phyloP scores from a whole-genome alignment of 2,113 vertebrate species.

The Cheirogaleus medius region DNA sequence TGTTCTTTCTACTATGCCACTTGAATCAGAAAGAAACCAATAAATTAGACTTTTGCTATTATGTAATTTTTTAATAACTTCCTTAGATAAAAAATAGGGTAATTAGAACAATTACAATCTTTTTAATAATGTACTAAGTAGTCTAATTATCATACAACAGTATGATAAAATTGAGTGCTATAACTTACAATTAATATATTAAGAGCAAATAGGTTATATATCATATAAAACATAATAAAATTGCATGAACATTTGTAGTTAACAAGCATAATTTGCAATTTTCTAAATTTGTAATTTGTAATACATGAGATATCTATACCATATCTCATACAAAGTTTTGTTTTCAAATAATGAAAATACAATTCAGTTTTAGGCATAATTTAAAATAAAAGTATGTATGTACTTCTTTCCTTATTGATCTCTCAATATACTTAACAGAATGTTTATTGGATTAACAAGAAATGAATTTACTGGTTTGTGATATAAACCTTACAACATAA shows the following conservation, averaged over 20 bases:
- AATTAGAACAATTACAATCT: neutral
- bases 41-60: neutral
- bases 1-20: neutral
- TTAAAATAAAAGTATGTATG: neutral
- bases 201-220: neutral
- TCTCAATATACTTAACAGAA: neutral
- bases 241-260: neutral
- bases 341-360: slow-evolving; percentile 36
- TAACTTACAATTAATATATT: neutral
- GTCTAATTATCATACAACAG: neutral
- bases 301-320: neutral
- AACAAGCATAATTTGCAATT: neutral
- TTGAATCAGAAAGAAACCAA: neutral
- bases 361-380: neutral
- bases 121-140: neutral
- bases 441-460: neutral
- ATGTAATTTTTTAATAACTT: neutral
- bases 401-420: neutral
- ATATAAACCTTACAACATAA: neutral
- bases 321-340: neutral
- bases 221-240: neutral
- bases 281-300: neutral
- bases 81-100: neutral
- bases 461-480: slow-evolving; percentile 2
- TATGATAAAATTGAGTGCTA: neutral